Percentiles rank a stretch among this genome's conserved stretches.
Conservation (phyloP, 53 echinoderm and acorn worm genomes). For the Holothuria scabra region DNA sequence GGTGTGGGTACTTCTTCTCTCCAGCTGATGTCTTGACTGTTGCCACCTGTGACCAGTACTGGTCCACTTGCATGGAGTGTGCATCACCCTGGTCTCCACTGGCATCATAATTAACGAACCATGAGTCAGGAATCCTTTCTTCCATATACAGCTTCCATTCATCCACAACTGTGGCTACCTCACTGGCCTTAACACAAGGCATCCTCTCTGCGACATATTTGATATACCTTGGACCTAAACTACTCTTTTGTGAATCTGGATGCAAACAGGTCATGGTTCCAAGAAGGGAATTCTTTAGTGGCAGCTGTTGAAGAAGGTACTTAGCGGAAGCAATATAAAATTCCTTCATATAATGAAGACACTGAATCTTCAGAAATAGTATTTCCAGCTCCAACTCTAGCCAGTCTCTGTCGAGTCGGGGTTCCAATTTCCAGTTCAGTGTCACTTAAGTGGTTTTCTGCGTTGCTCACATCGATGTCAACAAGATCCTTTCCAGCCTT, state of each 20-base stretch:
- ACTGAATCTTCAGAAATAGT: not conserved
- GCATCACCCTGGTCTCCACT: not conserved
- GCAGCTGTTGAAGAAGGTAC: not conserved
- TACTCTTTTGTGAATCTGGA: not conserved
- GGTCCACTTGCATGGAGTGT: not conserved
- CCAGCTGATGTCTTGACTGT: not conserved
- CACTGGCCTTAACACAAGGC: not conserved
- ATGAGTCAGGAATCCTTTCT: constrained; percentile 3
- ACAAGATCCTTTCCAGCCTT: not conserved
- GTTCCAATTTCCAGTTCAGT: not conserved
- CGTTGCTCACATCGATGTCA: not conserved
- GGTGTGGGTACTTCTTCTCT: not conserved
- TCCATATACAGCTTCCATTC: constrained; percentile 17
- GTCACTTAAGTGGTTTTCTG: constrained; percentile 25
- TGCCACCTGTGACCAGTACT: constrained; percentile 15
- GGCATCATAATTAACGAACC: constrained; percentile 3
- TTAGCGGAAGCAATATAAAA: not conserved
- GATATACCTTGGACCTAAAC: not conserved
- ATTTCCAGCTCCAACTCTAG: not conserved
- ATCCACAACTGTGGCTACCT: not conserved
- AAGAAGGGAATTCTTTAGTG: constrained; percentile 14
- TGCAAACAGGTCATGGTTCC: not conserved
- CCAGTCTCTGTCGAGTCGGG: not conserved
- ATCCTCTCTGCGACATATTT: not conserved
- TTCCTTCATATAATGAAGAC: not conserved